Evolutionary conservation across 2,113 vertebrate species (phyloP), one percentile per base, ranked within the genome.

Genomic region (Oryzias curvinotus): DNA sequence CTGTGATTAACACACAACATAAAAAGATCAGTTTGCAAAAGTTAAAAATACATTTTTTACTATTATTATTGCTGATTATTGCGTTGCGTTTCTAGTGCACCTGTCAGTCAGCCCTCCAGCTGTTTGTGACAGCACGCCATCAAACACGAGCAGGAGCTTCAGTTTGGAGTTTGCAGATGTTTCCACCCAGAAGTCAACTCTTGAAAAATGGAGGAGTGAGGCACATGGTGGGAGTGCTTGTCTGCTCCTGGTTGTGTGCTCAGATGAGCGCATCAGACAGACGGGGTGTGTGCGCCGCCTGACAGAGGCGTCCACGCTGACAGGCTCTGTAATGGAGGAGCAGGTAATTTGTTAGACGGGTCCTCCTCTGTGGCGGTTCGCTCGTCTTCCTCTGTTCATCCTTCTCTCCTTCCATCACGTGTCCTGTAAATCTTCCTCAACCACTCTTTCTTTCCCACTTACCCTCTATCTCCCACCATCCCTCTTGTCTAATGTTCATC

Each of bases 321-420:
- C 92, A 91, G 83, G 73, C 92, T 88, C 91, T 91, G 89, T 92
- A 94, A 89, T 92, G 72, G 82, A 88, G 77, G 85, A 84, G 73
- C 92, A 89, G 88, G 85, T 91, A 91, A 94, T 95, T 84, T 86
- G 86, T 86, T 80, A 75, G 77, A 74, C 73, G 90, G 89, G 90
- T 92, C 86, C 85, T 87, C 89, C 83, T 78, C 84, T 88, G 83
- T 77, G 86, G 81, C 78, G 81, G 82, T 91, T 92, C 86, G 80
- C 90, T 84, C 85, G 58, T 67, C 84, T 83, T 75, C 51, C 70
- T 68, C 74, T 51, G 49, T 78, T 78, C 85, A 81, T 83, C 80
- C 57, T 68, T 72, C 78, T 78, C 51, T 68, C 62, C 71, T 59
- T 70, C 71, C 57, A 67, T 69, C 25, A 43, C 25, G 7, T 68